Percentiles rank a stretch among this genome's conserved stretches.
phyloP scores from a whole-genome alignment of 2,113 vertebrate genomes.

The Chaetops frenatus region DNA sequence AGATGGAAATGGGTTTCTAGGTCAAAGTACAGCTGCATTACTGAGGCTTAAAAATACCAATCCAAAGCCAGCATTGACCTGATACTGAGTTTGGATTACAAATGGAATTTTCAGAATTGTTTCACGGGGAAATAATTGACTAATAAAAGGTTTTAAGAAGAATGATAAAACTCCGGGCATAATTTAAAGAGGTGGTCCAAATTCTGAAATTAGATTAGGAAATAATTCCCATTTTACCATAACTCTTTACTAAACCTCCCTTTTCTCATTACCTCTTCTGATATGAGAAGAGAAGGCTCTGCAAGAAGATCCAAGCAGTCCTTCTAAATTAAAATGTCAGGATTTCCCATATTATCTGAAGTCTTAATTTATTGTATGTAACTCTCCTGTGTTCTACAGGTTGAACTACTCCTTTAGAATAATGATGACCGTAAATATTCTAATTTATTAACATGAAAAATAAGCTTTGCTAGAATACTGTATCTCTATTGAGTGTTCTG shows the following conservation, averaged over 20 bases:
- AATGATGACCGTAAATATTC: background rate
- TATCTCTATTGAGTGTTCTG: background rate
- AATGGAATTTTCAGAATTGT: background rate
- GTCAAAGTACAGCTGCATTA: background rate
- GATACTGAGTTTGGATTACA: background rate
- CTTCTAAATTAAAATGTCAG: background rate
- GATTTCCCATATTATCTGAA: background rate
- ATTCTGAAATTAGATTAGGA: background rate
- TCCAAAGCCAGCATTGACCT: background rate
- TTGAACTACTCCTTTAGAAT: background rate
- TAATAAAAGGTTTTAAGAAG: background rate
- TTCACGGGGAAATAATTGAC: background rate
- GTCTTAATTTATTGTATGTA: background rate
- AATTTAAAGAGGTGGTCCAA: background rate
- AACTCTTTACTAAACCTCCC: background rate
- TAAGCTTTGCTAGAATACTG: background rate
- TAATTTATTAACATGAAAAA: background rate
- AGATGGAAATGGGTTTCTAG: background rate
- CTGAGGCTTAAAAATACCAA: background rate
- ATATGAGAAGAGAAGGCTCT: background rate
- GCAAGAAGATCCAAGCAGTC: background rate
- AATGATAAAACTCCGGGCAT: background rate
- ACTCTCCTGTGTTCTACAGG: background rate
- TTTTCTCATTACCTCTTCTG: background rate
- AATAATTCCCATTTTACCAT: background rate